Evolutionary conservation across 2,113 vertebrate species (phyloP).

Genomic region (Vidua macroura): DNA sequence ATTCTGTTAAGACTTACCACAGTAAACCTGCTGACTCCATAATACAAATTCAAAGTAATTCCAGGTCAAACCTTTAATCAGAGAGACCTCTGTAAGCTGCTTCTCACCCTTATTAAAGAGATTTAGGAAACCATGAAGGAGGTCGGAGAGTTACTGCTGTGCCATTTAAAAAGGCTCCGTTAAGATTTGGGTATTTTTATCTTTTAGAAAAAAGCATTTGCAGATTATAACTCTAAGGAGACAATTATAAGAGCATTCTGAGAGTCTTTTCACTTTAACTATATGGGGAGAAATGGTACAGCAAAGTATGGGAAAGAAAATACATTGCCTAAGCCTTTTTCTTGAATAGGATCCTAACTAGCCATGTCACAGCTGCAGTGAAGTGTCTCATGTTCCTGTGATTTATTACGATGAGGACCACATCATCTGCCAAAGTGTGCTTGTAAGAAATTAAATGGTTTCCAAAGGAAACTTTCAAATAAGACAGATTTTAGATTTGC

Average conservation of each 20-base stretch:
- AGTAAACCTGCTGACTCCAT: constrained; percentile 46
- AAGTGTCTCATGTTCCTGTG: constrained; percentile 63
- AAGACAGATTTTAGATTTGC: constrained; percentile 59
- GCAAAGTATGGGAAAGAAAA: constrained; percentile 62
- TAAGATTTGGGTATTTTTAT: constrained; percentile 71
- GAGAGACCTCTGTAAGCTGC: constrained; percentile 41
- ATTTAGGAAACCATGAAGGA: constrained; percentile 70
- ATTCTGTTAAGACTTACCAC: not conserved
- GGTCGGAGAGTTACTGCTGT: constrained; percentile 68
- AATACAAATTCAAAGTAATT: constrained; percentile 54
- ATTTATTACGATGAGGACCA: constrained; percentile 68
- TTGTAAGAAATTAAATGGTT: constrained; percentile 60
- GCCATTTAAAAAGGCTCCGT: constrained; percentile 65
- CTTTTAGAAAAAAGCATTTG: constrained; percentile 62
- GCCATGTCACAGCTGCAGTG: constrained; percentile 71
- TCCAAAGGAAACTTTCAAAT: constrained; percentile 62
- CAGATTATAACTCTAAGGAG: constrained; percentile 67
- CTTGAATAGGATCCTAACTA: constrained; percentile 77
- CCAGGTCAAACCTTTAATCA: constrained; percentile 61
- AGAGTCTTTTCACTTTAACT: constrained; percentile 70
- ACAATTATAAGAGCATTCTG: constrained; percentile 70
- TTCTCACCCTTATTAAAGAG: constrained; percentile 56
- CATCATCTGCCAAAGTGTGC: constrained; percentile 64
- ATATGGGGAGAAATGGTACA: constrained; percentile 61
- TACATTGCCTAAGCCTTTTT: constrained; percentile 67